Evolutionary conservation across 2,797 vertebrate species (phyloP).

Genomic region (Rhabdomys pumilio): DNA sequence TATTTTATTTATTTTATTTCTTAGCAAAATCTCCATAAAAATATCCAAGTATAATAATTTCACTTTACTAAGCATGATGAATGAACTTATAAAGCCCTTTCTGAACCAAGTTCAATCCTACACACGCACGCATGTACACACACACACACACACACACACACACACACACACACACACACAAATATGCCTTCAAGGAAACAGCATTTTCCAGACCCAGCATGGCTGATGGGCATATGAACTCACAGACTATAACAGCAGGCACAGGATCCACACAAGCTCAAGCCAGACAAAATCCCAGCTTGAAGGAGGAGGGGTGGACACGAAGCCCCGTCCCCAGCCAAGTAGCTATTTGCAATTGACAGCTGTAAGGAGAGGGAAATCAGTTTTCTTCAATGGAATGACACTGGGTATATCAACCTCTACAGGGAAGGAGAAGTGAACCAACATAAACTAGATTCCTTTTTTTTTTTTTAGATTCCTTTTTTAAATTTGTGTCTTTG

Average conservation of each 20-base stretch:
- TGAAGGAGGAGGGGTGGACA: too few relatives aligned
- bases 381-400: not conserved
- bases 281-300: not conserved
- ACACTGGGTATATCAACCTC: not conserved
- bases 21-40: not conserved
- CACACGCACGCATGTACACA: too few relatives aligned
- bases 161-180: not conserved
- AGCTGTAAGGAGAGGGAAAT: not conserved
- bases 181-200: not conserved
- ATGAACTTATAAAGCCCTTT: not conserved
- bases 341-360: not conserved
- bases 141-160: not conserved
- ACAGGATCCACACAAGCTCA: not conserved
- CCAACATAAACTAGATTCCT: too few relatives aligned
- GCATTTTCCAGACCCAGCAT: not conserved
- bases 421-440: not conserved
- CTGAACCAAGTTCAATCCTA: slow-evolving; percentile 19
- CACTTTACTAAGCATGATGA: slow-evolving; percentile 33
- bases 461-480: not conserved
- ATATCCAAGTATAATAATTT: slow-evolving; percentile 29
- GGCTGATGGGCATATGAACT: not conserved
- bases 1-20: slow-evolving; percentile 22
- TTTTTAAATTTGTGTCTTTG: not conserved
- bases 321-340: not conserved
- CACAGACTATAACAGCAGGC: not conserved